Conservation (phyloP, 2,113 vertebrate species). For the Poeciliopsis occidentalis region DNA sequence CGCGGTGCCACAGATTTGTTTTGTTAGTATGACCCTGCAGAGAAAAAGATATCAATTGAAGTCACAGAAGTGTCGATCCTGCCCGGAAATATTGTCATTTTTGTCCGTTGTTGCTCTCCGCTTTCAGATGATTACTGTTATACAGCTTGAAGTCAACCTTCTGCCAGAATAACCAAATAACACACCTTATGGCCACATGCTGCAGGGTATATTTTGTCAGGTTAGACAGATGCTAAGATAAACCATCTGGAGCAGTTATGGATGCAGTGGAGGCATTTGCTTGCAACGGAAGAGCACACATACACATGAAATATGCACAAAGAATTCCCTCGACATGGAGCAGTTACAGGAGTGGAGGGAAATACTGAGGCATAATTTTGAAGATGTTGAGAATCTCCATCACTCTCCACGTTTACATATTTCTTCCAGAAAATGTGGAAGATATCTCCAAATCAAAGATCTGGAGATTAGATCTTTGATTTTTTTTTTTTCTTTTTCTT, state of each 20-base stretch:
- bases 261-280: slow-evolving; percentile 48
- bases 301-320: slow-evolving; percentile 15
- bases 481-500: slow-evolving; percentile 13
- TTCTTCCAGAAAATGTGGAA: slow-evolving; percentile 1
- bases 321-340: slow-evolving; percentile 9
- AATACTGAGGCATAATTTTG: slow-evolving; percentile 15
- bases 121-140: slow-evolving; percentile 43
- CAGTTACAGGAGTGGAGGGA: neutral
- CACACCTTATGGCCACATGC: slow-evolving; percentile 53
- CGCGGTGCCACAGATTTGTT: slow-evolving; percentile 23
- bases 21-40: slow-evolving; percentile 9
- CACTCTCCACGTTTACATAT: slow-evolving; percentile 31
- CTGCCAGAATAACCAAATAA: slow-evolving; percentile 61
- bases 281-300: slow-evolving; percentile 11
- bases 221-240: slow-evolving; percentile 55
- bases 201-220: slow-evolving; percentile 62
- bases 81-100: slow-evolving; percentile 21
- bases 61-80: slow-evolving; percentile 1
- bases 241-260: slow-evolving; percentile 60
- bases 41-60: slow-evolving; percentile 25
- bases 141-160: slow-evolving; percentile 45
- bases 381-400: slow-evolving; percentile 38
- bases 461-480: slow-evolving; percentile 27
- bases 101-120: slow-evolving; percentile 21
- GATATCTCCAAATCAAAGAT: neutral